phyloP scores from a whole-genome alignment of 2,888 invertebrate genomes.

The Ennomos fuscantarius region DNA sequence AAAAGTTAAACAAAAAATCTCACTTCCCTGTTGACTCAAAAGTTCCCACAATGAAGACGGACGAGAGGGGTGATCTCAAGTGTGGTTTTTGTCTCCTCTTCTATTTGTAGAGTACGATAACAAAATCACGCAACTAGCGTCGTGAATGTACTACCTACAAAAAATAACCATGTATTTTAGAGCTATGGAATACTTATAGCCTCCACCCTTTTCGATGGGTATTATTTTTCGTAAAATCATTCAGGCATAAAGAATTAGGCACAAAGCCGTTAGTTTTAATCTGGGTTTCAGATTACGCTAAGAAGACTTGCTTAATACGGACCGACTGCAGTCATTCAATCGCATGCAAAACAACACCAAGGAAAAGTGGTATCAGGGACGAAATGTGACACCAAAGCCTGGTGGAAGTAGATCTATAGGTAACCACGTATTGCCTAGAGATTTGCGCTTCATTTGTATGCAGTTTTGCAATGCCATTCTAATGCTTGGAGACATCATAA shows the following conservation, averaged over 20 bases:
- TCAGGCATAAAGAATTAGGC: conserved; percentile 72
- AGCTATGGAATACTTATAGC: conserved; percentile 14
- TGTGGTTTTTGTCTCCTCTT: conserved; percentile 75
- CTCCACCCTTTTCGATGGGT: conserved; percentile 45
- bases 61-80: conserved; percentile 77
- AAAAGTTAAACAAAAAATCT: conserved; percentile 63
- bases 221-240: conserved; percentile 68
- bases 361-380: conserved; percentile 76
- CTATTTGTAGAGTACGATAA: conserved; percentile 76
- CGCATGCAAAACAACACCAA: conserved; percentile 77
- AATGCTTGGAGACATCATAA: conserved; percentile 15
- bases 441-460: conserved; percentile 35
- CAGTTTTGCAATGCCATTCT: conserved; percentile 42
- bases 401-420: conserved; percentile 67
- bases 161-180: conserved; percentile 27
- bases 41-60: conserved; percentile 76
- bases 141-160: conserved; percentile 40
- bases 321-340: conserved; percentile 77
- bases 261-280: conserved; percentile 74
- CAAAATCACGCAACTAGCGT: conserved; percentile 66
- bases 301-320: conserved; percentile 77
- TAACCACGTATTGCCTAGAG: conserved; percentile 51
- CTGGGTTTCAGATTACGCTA: conserved; percentile 73
- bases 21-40: conserved; percentile 67
- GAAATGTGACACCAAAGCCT: conserved; percentile 79